Evolutionary conservation across 2,888 invertebrate species (phyloP).

Genomic region (Holacanthella duospinosa): DNA sequence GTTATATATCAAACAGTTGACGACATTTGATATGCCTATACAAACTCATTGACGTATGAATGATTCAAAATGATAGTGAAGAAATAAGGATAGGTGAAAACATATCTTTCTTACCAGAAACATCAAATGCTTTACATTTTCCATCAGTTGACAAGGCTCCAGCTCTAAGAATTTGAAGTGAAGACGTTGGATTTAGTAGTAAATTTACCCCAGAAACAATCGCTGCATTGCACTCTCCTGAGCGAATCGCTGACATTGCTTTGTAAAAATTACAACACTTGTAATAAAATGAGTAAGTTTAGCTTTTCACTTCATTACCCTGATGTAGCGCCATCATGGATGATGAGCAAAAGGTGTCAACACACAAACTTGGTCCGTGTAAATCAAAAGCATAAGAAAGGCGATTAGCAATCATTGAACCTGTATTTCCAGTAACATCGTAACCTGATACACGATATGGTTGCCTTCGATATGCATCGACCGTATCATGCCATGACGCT

Average conservation of each 20-base stretch:
- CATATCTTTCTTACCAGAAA: conserved; percentile 40
- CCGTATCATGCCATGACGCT: conserved; percentile 46
- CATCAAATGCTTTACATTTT: conserved; percentile 54
- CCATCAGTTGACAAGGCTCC: conserved; percentile 52
- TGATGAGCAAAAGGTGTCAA: conserved; percentile 57
- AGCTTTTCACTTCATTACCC: conserved; percentile 42
- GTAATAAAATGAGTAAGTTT: no score
- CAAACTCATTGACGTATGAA: no score
- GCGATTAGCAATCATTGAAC: conserved; percentile 51
- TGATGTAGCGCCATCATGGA: conserved; percentile 52
- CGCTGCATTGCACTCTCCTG: conserved; percentile 47
- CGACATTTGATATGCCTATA: no score
- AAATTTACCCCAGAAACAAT: conserved; percentile 50
- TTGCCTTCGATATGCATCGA: conserved; percentile 48
- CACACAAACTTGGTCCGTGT: conserved; percentile 50
- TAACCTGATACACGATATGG: conserved; percentile 46
- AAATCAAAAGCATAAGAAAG: conserved; percentile 49
- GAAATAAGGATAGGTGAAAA: no score
- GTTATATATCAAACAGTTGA: no score
- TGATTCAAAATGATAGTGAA: no score
- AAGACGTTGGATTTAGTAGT: conserved; percentile 51
- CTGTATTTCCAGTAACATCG: conserved; percentile 48
- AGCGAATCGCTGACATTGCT: conserved; percentile 40
- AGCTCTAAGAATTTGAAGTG: conserved; percentile 54
- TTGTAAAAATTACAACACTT: no score